Conservation (phyloP, 1,140 invertebrate genomes). For the Saccostrea glomerata region DNA sequence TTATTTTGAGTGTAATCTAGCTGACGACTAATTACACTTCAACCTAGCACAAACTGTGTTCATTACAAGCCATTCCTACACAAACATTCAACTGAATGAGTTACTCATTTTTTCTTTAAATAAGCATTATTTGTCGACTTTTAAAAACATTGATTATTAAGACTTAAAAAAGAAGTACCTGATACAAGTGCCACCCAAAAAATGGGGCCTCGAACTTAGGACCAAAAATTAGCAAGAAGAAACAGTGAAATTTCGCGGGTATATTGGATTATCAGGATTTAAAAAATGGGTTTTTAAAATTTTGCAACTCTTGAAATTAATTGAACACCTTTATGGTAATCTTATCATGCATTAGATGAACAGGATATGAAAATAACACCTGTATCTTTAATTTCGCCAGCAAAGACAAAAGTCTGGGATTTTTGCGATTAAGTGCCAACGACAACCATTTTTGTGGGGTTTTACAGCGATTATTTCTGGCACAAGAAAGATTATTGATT, state of each 20-base stretch:
- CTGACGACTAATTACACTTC: slow-evolving; percentile 13
- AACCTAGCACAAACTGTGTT: not conserved
- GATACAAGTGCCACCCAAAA: not conserved
- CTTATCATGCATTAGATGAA: not conserved
- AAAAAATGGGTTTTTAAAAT: not conserved
- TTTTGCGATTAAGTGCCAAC: slow-evolving; percentile 6
- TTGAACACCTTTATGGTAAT: not conserved
- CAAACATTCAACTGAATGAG: slow-evolving; percentile 10
- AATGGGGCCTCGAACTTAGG: not conserved
- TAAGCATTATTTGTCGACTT: not conserved
- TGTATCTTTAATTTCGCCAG: not conserved
- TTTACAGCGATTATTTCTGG: slow-evolving; percentile 13
- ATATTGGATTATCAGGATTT: not conserved
- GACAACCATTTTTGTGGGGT: not conserved
- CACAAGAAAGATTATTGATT: slow-evolving; percentile 23
- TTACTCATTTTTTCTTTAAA: not conserved
- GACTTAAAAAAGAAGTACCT: not conserved
- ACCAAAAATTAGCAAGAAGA: not conserved
- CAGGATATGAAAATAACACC: slow-evolving; percentile 7
- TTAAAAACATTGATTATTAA: not conserved
- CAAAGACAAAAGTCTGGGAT: slow-evolving; percentile 24
- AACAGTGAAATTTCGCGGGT: not conserved
- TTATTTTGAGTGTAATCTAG: slow-evolving; percentile 7
- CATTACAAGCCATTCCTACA: not conserved
- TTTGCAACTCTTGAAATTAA: not conserved